These are phyloP conservation scores for Limulus polyphemus DNA, from an alignment of 2,888 invertebrate species.

Conservation along the genomic window DNA sequence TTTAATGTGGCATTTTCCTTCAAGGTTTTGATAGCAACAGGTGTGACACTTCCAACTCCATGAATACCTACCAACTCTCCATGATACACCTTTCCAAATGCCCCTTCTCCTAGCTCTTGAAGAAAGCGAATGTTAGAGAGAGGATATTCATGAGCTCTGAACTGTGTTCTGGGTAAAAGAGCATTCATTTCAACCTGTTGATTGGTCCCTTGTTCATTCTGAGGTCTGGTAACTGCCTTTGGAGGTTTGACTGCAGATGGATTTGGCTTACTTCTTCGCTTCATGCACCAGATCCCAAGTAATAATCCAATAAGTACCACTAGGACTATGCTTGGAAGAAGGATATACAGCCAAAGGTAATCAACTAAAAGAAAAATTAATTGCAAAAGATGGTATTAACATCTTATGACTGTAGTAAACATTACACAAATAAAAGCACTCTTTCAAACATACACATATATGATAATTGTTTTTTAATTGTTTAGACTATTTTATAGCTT, in stretches of 20 bases:
- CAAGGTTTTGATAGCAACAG: conserved; percentile 65
- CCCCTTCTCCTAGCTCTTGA: conserved; percentile 88
- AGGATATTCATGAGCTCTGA: conserved; percentile 67
- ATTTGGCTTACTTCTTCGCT: conserved; percentile 31
- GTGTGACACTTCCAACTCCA: conserved; percentile 36
- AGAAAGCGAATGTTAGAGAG: conserved; percentile 50
- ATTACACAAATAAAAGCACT: too few species aligned
- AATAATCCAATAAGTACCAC: conserved; percentile 25
- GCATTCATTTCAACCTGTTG: conserved; percentile 63
- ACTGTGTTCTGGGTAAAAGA: conserved; percentile 41
- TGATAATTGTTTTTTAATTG: too few species aligned
- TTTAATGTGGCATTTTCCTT: conserved; percentile 61
- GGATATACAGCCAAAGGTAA: conserved; percentile 67
- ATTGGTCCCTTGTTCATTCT: conserved; percentile 9
- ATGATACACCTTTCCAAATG: conserved; percentile 85
- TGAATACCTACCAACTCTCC: conserved; percentile 36
- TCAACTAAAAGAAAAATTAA: conserved; percentile 43
- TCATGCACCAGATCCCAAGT: conserved; percentile 25
- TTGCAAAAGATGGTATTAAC: too few species aligned
- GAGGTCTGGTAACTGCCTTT: conserved; percentile 4
- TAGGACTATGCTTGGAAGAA: conserved; percentile 43
- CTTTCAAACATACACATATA: too few species aligned
- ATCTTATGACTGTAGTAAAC: too few species aligned
- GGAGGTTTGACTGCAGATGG: conserved; percentile 28
- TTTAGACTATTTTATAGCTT: too few species aligned